Evolutionary conservation across 2,113 vertebrate species (phyloP).

Genomic region (Triplophysa rosa): DNA sequence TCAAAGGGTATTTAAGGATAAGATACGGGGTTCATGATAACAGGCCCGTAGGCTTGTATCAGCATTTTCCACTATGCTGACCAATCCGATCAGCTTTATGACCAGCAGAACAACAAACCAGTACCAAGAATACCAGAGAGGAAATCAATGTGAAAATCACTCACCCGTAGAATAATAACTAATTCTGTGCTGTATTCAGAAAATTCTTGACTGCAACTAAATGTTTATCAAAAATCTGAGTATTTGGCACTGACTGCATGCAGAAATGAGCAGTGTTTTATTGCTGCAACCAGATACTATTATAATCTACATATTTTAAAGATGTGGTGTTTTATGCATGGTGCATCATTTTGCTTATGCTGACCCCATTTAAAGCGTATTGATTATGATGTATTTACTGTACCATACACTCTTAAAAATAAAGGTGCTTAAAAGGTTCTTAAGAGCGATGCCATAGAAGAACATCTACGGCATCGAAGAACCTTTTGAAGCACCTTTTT

Average conservation of each 20-base stretch:
- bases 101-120: not conserved
- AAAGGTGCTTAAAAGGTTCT: too few relatives aligned
- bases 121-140: not conserved
- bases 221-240: not conserved
- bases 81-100: not conserved
- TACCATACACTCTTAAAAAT: too few relatives aligned
- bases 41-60: not conserved
- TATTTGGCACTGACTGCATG: not conserved
- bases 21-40: not conserved
- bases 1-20: slow-evolving; percentile 10
- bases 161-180: not conserved
- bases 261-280: not conserved
- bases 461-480: too few relatives aligned
- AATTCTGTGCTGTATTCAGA: not conserved
- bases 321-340: too few relatives aligned
- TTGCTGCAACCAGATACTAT: not conserved
- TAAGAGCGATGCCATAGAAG: too few relatives aligned
- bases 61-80: not conserved
- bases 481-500: too few relatives aligned
- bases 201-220: not conserved
- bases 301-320: not conserved
- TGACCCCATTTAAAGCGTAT: too few relatives aligned
- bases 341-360: too few relatives aligned
- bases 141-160: not conserved
- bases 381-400: too few relatives aligned